Conservation (phyloP, 2,888 invertebrate species). For the Gasteruption jaculator region DNA sequence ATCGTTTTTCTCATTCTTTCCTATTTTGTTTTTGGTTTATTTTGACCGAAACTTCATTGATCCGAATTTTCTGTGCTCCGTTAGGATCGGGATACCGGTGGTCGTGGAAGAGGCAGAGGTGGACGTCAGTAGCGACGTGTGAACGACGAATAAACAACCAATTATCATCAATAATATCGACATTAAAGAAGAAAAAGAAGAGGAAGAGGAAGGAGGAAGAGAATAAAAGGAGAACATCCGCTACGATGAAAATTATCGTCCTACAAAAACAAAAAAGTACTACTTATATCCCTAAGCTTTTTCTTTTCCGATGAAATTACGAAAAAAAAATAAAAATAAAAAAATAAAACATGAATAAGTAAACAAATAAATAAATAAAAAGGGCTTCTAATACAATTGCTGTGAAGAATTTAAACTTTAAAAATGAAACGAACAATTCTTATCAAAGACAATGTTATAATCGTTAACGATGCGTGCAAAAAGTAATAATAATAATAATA, state of each 20-base stretch:
- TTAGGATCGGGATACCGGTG: conserved; percentile 44
- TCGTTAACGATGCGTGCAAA: no score
- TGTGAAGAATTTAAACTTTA: no score
- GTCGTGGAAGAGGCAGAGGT: conserved; percentile 45
- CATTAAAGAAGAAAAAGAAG: conserved; percentile 34
- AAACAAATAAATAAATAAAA: conserved; percentile 13
- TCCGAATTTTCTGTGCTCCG: no score
- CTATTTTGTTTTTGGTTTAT: no score
- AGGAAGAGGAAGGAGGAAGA: no score
- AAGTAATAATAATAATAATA: no score
- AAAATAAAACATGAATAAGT: not conserved
- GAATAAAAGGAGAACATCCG: no score
- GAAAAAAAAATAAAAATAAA: conserved; percentile 6
- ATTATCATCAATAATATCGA: conserved; percentile 26
- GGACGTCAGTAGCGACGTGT: conserved; percentile 47
- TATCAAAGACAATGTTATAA: no score
- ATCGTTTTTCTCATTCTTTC: conserved; percentile 12
- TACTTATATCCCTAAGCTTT: conserved; percentile 34
- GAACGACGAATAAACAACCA: conserved; percentile 28
- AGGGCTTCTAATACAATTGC: conserved; percentile 33
- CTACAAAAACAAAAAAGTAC: conserved; percentile 21
- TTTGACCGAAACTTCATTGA: no score
- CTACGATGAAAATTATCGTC: conserved; percentile 39
- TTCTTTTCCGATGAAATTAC: conserved; percentile 38
- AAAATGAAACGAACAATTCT: no score